phyloP scores from a whole-genome alignment of 2,797 vertebrate genomes.

The Tinamus major region DNA sequence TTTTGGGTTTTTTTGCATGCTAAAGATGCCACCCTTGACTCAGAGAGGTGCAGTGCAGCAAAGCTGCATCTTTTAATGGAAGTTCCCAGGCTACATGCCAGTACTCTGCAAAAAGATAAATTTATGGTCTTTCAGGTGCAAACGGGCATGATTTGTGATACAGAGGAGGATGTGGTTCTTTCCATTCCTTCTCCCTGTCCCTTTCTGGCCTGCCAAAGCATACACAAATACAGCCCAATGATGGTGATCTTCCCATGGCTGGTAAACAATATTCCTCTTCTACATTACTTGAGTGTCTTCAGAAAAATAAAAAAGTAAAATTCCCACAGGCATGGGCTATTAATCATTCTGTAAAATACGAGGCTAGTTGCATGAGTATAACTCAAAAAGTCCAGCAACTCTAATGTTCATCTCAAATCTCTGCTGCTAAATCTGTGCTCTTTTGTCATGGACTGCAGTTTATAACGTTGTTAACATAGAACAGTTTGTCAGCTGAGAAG shows the following conservation, averaged over 20 bases:
- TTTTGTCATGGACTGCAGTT: not conserved
- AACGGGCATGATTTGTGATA: conserved; percentile 48
- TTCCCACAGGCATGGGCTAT: not conserved
- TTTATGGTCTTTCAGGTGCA: conserved; percentile 70
- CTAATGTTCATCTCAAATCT: not conserved
- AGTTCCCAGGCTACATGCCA: conserved; percentile 39
- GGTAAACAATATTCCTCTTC: not conserved
- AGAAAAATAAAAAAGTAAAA: conserved; percentile 4
- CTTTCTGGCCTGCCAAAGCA: not conserved
- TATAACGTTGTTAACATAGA: not conserved
- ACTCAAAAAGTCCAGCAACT: not conserved
- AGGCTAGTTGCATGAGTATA: not conserved
- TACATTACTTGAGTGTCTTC: not conserved
- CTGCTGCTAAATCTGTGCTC: not conserved
- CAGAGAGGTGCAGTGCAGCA: not conserved
- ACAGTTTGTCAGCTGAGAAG: not conserved
- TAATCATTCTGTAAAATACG: not conserved
- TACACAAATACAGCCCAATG: not conserved
- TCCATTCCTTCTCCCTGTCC: not conserved
- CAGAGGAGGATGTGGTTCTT: conserved; percentile 40
- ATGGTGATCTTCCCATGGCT: not conserved
- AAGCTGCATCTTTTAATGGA: not conserved
- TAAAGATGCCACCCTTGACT: not conserved
- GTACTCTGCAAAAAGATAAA: conserved; percentile 40
- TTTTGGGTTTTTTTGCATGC: not conserved